Base-by-base conservation (phyloP, 2,797 vertebrate genomes). In the Lycodopsis pacificus region DNA sequence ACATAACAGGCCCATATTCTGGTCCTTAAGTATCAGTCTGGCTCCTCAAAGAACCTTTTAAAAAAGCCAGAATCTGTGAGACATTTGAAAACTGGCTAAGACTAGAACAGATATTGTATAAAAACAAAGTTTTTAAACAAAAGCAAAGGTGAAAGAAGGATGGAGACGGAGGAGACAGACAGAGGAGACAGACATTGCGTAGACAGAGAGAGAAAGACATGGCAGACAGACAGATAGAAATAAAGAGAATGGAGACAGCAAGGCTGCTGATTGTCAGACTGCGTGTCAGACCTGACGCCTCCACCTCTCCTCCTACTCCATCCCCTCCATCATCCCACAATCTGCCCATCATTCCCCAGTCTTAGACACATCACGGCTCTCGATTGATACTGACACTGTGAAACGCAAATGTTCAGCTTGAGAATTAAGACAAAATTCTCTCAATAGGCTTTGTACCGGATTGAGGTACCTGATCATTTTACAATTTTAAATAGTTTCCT, bases 191-290 rank as follows among this genome's bases (percentile, higher is more conserved):
- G 82, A 81, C 62, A 17, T 3, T 8, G 63, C 1, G 36, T 30
- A 69, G 77, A 74, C 46, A 70, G 65, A 63, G 34, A 51, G 46
- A 70, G 48, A 81, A 22, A 72, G 56, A 71, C 53, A 22, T 17
- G 7, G 65, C 65, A 70, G 87, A 69, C 73, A 83, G 71, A 69
- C 48, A 76, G 79, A 81, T 58, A 71, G 78, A 87, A 83, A 78
- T 34, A 66, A 73, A 67, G 78, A 62, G 71, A 79, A 68, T 56
- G 82, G 86, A 88, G 93, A 91, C 88, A 83, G 82, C 36, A 38
- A 79, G 88, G 84, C 90, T 92, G 86, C 88, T 77, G 94, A 95
- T 95, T 92, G 88, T 94, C 92, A 93, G 92, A 88, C 84, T 92
- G 92, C 85, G 76, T 93, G 92, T 94, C 93, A 88, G 89, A 83